Evolutionary conservation across 2,888 invertebrate species (phyloP), one percentile per base, ranked within the genome.

Genomic region (Hyposoter dolosus): DNA sequence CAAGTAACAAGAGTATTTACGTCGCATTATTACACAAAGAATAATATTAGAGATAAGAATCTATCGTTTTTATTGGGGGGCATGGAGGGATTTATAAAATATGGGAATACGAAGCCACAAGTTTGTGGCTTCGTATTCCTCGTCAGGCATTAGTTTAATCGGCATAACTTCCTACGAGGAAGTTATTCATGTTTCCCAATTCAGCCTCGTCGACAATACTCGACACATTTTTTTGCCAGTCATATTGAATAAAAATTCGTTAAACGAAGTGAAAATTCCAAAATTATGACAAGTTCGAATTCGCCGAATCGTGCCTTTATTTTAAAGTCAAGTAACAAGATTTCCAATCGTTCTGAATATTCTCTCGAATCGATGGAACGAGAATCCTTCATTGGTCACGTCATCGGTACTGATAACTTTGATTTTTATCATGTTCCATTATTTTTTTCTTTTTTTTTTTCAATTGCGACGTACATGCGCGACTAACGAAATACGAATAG

Each of bases 391-490:
- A 53, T 19, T 19, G 9, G 53, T 19, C 15, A 28, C 60, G 28
- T 60, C 60, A 53, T 71, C 19, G 71, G 50, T 32, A 71, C 35
- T 32, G 71, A 71, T 71, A 71, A 71, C 71, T 10, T n/a, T 35
- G 4, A 56, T 78, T 68, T 71, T 71, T 35, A 19, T 56, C 32
- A 12, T 32, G 10, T 32, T 10, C 9, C 5, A 9, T 40, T 10
- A 40, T 40, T 40, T 50, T 69, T 23, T 76, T 77, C 32, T 72
- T 72, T 72, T 72, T 56, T 53, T 3, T 35, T 56, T 19, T 9
- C n/a, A n/a, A 45, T 68, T 50, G 35, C 72, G 78, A 45, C 66
- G 53, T 72, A 47, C n/a, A 50, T n/a, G 63, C 35, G 75, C 23
- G 23, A 9, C 43, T 9, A 65, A 71, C 65, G 53, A 65, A 71